Evolutionary conservation across 2,113 vertebrate genomes (phyloP), one percentile per base, ranked within the genome.

Genomic region (Plotosus lineatus): DNA sequence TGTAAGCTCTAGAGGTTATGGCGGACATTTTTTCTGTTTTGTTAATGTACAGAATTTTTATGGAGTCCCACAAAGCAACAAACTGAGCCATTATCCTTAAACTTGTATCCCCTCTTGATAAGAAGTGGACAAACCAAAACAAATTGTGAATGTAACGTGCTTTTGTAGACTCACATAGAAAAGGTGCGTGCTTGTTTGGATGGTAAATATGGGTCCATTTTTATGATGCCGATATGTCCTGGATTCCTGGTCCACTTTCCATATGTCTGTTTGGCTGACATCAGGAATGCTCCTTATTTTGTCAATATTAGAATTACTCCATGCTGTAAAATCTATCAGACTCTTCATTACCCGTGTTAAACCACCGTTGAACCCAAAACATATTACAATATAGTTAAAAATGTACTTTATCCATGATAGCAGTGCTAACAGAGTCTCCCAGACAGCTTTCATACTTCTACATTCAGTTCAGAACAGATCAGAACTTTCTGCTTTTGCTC

Each of bases 141-240:
- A 50, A 63, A 31, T 56, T 26, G 31, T 23, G 7, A 36, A 55
- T 31, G 21, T 56, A 28, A n/a, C n/a, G n/a, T n/a, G n/a, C n/a
- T n/a, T 6, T 38, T 78, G 21, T 26, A 58, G 79, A 92, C 92
- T 90, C 58, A 93, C 93, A 69, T 90, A 77, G 78, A 94, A 94
- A 1, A 80, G 56, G 71, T 91, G 88, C 50, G 90, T 88, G 74
- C 84, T 89, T 42, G 93, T 94, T 84, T 91, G 89, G 66, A 95
- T 86, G 4, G 87, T 91, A 44, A 93, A 88, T 82, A 85, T 86
- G 77, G 75, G 72, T 74, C 80, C 56, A 0, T 72, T 83, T 63
- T 66, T 85, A 81, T 88, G 84, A 40, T 40, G 31, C 80, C 17
- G 40, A 82, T 92, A 95, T 6, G 88, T 90, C 42, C 91, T 85